Percentiles rank a stretch among this genome's conserved stretches.
Conservation (phyloP, 2,797 vertebrate genomes). For the Gobio occitaniae region DNA sequence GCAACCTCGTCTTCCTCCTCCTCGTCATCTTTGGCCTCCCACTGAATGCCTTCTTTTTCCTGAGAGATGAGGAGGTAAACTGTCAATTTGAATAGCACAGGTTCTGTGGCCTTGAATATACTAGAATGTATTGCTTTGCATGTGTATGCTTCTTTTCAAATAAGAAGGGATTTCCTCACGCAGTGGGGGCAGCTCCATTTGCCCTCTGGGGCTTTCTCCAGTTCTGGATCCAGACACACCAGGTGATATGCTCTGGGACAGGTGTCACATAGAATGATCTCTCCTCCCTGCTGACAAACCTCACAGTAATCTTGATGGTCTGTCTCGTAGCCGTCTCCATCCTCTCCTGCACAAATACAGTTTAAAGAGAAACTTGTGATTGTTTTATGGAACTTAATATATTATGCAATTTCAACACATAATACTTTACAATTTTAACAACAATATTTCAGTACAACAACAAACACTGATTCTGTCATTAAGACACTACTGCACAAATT, state of each 20-base stretch:
- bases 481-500: background rate
- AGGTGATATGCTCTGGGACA: conserved; percentile 97
- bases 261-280: conserved; percentile 98
- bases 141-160: conserved; percentile 7
- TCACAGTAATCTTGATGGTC: conserved; percentile 99
- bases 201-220: conserved; percentile 97
- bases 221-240: conserved; percentile 95
- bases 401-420: background rate
- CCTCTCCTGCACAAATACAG: conserved; percentile 81
- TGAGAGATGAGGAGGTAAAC: conserved; percentile 62
- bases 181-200: conserved; percentile 99
- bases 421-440: background rate
- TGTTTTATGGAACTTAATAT: background rate
- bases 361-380: background rate
- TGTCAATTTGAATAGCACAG: background rate
- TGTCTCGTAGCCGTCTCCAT: conserved; percentile 96
- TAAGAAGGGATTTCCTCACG: conserved; percentile 78
- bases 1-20: conserved; percentile 91
- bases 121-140: conserved; percentile 4
- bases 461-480: background rate
- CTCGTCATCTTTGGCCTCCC: conserved; percentile 97
- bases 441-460: background rate
- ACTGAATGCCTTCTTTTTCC: conserved; percentile 99
- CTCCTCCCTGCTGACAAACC: conserved; percentile 98
- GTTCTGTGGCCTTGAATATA: background rate